Conservation (phyloP, 2,113 vertebrate genomes). For the Malurus melanocephalus region DNA sequence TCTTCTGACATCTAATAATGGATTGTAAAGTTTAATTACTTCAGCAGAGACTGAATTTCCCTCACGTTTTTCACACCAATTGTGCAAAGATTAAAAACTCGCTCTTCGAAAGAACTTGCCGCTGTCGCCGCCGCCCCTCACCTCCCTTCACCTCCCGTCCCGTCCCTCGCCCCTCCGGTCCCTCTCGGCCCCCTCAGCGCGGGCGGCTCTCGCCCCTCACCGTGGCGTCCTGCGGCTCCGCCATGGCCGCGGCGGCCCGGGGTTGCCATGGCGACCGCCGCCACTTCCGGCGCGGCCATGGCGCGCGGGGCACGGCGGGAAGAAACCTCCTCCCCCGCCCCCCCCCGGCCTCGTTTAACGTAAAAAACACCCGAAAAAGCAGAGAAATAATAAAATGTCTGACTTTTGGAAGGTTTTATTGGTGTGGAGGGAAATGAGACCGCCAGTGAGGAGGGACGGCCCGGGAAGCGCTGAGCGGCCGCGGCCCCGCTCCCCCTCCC, state of each 20-base stretch:
- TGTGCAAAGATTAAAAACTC: background rate
- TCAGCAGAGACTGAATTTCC: background rate
- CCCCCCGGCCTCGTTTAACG: background rate
- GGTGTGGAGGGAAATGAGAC: too few species aligned
- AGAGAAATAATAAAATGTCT: slow-evolving; percentile 58
- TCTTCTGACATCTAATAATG: background rate
- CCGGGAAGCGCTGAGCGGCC: background rate
- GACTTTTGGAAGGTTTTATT: slow-evolving; percentile 42
- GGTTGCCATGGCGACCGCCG: background rate
- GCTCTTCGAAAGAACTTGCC: background rate
- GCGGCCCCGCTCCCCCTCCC: background rate
- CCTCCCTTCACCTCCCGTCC: background rate
- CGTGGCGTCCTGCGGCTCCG: background rate
- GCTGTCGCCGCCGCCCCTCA: too few species aligned
- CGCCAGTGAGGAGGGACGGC: too few species aligned
- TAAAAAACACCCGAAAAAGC: slow-evolving; percentile 42
- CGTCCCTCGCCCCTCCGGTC: too few species aligned
- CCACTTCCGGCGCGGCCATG: background rate
- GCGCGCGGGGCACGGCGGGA: background rate
- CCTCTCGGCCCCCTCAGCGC: background rate
- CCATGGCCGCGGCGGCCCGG: background rate
- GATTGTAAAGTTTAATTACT: too few species aligned
- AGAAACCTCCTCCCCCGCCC: fast-evolving
- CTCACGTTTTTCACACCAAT: background rate
- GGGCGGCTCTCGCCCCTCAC: background rate